Evolutionary conservation across 2,113 vertebrate species (phyloP).

Genomic region (Falcunculus frontatus): DNA sequence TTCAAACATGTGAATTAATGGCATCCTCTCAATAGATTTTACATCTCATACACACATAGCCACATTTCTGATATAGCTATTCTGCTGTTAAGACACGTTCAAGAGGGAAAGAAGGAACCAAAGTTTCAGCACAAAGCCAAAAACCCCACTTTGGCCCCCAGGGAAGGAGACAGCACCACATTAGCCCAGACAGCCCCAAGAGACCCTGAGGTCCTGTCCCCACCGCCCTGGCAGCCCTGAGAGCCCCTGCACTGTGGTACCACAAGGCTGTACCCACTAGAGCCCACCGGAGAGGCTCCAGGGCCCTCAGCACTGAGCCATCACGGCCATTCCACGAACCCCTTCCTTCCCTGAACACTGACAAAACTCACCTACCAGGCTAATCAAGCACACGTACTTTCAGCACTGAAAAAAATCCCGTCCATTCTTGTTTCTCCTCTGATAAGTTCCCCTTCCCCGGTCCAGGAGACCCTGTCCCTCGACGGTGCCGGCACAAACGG

Average conservation of each 20-base stretch:
- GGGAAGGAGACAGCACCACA: neutral
- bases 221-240: neutral
- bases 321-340: accelerated
- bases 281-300: neutral
- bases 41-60: accelerated
- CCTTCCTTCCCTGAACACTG: accelerated
- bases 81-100: accelerated
- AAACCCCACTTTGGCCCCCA: accelerated
- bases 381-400: neutral
- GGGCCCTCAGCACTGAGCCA: neutral
- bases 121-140: neutral
- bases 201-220: too few relatives aligned
- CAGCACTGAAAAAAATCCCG: accelerated
- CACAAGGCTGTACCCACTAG: neutral
- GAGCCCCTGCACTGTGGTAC: accelerated
- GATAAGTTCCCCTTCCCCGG: accelerated
- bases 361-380: neutral
- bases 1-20: neutral
- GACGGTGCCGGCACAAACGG: neutral
- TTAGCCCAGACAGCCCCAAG: too few relatives aligned
- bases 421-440: accelerated
- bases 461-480: accelerated
- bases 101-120: accelerated
- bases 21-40: accelerated
- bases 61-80: neutral